Evolutionary conservation across 1,140 invertebrate species (phyloP).

Genomic region (Drosophila burlai): DNA sequence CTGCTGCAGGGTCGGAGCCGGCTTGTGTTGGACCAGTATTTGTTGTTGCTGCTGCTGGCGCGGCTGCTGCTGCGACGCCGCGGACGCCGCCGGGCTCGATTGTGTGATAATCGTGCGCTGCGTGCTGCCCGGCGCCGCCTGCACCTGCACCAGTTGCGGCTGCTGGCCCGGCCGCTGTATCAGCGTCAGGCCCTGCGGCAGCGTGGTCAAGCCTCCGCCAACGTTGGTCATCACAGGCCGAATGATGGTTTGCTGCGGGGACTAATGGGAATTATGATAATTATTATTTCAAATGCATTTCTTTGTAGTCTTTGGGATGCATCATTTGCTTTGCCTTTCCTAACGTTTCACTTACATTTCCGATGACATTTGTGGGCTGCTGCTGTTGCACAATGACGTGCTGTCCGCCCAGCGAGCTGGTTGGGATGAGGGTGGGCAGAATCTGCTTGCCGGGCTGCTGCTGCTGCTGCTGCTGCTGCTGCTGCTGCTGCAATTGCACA

Average conservation of each 20-base stretch:
- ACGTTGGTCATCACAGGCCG: conserved; percentile 78
- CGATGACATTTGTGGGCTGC: conserved; percentile 73
- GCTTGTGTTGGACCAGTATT: conserved; percentile 78
- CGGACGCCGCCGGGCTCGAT: conserved; percentile 55
- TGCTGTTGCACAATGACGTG: conserved; percentile 80
- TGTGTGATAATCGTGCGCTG: conserved; percentile 72
- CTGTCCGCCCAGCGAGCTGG: conserved; percentile 70
- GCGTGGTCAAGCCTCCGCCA: conserved; percentile 70
- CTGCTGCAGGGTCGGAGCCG: conserved; percentile 80
- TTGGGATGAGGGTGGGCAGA: conserved; percentile 80
- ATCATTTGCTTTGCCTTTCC: not conserved
- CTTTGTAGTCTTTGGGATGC: too few species aligned
- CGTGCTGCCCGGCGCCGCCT: conserved; percentile 72
- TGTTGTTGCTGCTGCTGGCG: conserved; percentile 80
- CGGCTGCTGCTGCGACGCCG: conserved; percentile 70
- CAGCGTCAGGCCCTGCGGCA: conserved; percentile 83
- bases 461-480: conserved; percentile 57
- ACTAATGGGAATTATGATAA: conserved; percentile 35
- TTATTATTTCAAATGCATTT: not conserved
- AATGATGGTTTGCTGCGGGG: conserved; percentile 82
- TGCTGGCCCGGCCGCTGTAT: conserved; percentile 84
- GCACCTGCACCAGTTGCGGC: conserved; percentile 83
- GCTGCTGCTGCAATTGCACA: conserved; percentile 54
- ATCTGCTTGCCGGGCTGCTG: conserved; percentile 71
- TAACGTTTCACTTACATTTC: conserved; percentile 64